Conservation (phyloP, 2,113 vertebrate species). For the Hemicordylus capensis region DNA sequence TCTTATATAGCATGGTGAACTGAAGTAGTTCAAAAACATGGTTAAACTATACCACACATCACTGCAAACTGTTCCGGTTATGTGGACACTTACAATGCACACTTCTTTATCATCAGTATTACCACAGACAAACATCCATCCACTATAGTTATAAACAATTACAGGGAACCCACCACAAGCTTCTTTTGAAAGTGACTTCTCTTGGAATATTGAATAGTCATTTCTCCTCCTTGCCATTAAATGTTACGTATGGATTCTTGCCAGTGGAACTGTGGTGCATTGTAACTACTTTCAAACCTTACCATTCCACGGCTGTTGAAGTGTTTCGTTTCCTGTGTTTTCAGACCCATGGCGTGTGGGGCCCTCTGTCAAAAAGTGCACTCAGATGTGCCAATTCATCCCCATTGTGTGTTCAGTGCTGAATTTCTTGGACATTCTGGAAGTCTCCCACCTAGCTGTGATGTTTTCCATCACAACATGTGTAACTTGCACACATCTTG, state of each 20-base stretch:
- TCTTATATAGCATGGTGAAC: not conserved
- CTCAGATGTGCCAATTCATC: too few relatives aligned
- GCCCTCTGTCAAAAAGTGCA: not conserved
- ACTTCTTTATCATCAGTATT: not conserved
- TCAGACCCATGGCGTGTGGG: not conserved
- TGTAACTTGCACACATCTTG: not conserved
- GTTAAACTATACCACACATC: not conserved
- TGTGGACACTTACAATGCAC: not conserved
- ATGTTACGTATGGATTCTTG: not conserved
- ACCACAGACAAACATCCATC: not conserved
- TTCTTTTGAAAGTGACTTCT: not conserved
- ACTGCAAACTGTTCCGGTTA: not conserved
- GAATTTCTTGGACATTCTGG: not conserved
- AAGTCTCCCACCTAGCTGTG: not conserved
- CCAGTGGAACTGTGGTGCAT: not conserved
- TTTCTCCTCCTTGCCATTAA: not conserved
- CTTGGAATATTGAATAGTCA: not conserved
- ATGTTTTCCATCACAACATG: not conserved
- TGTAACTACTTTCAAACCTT: not conserved
- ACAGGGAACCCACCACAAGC: not conserved
- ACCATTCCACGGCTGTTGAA: not conserved
- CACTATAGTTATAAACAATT: too few relatives aligned
- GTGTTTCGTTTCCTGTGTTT: not conserved
- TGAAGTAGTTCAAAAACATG: not conserved
- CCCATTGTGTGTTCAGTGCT: too few relatives aligned